Conservation (phyloP, 2,113 vertebrate species). For the Grammomys dolichurus region DNA sequence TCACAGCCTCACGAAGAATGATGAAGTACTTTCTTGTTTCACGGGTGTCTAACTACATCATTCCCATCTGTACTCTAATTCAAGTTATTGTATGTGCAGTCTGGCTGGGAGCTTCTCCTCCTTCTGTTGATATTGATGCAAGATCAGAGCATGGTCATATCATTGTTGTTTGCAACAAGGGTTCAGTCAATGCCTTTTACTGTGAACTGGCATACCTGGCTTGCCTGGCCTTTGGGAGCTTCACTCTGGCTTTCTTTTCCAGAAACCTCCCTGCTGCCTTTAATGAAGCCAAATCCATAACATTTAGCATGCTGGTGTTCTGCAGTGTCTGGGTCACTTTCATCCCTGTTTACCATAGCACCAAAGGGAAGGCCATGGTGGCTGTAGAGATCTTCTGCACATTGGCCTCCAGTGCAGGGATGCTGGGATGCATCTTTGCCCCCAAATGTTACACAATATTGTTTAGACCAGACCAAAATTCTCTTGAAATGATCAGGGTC, state of each 20-base stretch:
- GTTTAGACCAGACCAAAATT: neutral
- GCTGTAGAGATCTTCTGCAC: neutral
- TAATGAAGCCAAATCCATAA: no score
- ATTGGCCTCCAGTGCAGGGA: neutral
- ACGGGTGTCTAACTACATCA: neutral
- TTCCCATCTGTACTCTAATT: neutral
- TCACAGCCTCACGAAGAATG: neutral
- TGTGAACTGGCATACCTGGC: neutral
- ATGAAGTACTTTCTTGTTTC: neutral
- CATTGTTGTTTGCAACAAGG: neutral
- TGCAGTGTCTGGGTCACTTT: no score
- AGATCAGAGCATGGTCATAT: neutral
- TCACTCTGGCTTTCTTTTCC: neutral
- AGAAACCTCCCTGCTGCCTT: no score
- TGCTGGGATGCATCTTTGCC: neutral
- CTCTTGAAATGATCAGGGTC: neutral
- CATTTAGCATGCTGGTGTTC: no score
- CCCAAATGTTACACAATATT: no score
- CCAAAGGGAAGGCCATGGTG: neutral
- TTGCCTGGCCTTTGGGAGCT: neutral
- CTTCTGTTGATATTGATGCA: neutral
- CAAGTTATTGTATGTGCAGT: neutral
- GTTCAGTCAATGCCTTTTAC: neutral
- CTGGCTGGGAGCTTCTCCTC: neutral
- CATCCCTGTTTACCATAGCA: no score